Evolutionary conservation across 2,113 vertebrate species (phyloP).

Genomic region (Chloropsis cyanopogon): DNA sequence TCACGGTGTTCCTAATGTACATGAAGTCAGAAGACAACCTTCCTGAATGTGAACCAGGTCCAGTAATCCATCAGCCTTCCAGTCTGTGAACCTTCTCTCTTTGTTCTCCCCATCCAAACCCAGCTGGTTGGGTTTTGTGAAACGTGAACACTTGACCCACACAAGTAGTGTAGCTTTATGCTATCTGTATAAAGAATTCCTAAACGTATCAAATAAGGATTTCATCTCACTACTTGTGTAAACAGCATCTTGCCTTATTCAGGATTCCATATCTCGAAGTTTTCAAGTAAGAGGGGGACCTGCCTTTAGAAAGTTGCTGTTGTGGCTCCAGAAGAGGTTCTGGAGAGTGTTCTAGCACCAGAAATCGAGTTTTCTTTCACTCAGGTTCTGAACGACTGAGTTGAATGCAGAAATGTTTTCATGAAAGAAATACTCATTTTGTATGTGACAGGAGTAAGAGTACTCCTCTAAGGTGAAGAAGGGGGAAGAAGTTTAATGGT

Average conservation of each 20-base stretch:
- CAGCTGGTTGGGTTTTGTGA: background rate
- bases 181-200: conserved; percentile 8
- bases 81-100: conserved; percentile 74
- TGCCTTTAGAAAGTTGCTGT: background rate
- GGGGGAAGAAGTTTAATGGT: background rate
- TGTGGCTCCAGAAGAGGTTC: background rate
- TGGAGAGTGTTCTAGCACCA: background rate
- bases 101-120: background rate
- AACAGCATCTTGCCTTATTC: conserved; percentile 29
- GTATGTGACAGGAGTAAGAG: background rate
- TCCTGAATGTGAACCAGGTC: conserved; percentile 74
- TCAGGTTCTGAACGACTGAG: background rate
- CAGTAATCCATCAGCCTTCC: conserved; percentile 78
- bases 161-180: conserved; percentile 14
- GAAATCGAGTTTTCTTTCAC: background rate
- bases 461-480: background rate
- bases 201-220: background rate
- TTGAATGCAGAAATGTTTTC: background rate
- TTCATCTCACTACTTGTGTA: conserved; percentile 19
- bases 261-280: background rate
- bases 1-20: conserved; percentile 89
- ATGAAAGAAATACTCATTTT: background rate
- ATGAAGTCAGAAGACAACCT: conserved; percentile 71
- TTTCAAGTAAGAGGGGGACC: background rate
- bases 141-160: background rate